A percentile compares a stretch with the other conserved stretches of the same genome.
Conservation (phyloP, 2,888 invertebrate genomes). For the Cheilosia soror region DNA sequence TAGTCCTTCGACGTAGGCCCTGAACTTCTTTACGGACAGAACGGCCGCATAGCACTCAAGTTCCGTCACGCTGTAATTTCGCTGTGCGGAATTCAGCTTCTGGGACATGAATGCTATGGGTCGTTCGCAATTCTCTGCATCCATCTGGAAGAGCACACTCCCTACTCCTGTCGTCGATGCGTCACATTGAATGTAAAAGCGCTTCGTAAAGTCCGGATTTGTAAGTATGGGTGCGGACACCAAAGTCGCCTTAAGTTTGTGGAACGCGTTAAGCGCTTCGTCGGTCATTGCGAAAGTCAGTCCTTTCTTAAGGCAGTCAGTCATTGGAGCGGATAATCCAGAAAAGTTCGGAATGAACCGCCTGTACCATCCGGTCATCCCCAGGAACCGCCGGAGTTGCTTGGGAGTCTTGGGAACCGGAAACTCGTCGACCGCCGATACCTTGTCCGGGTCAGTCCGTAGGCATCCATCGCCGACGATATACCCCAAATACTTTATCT, state of each 20-base stretch:
- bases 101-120: background rate
- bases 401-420: constrained; percentile 4
- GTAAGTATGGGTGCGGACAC: background rate
- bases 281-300: background rate
- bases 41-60: background rate
- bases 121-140: background rate
- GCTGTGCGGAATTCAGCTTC: background rate
- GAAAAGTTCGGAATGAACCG: too few species aligned
- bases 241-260: background rate
- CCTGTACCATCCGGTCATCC: background rate
- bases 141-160: background rate
- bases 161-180: too few species aligned
- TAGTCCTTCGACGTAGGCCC: background rate
- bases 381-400: background rate
- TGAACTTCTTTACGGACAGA: background rate
- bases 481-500: constrained; percentile 12
- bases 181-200: constrained; percentile 2
- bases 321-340: background rate
- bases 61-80: background rate
- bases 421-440: background rate
- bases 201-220: background rate
- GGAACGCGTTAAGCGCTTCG: constrained; percentile 6
- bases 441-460: background rate
- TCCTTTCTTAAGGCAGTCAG: constrained; percentile 3
- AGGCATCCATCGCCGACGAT: constrained; percentile 7